Evolutionary conservation across 2,797 vertebrate species (phyloP), one percentile per base, ranked within the genome.

Genomic region (Lutjanus campechanus): DNA sequence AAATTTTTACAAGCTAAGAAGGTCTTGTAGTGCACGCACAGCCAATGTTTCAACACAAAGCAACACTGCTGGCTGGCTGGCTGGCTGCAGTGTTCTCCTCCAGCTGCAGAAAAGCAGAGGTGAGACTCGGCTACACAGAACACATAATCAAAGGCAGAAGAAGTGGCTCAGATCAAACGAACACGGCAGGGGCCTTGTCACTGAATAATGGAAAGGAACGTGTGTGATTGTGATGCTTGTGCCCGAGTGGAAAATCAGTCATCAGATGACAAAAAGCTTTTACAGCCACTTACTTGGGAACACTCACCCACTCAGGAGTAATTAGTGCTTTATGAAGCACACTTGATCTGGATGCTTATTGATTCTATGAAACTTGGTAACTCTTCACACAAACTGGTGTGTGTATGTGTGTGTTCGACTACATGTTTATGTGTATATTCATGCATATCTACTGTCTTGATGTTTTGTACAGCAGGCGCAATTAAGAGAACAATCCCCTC

Each of bases 181-280:
- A 29, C 47, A 8, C 7, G 5, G 17, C 44, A 19, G 22, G 44
- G 22, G 29, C 5, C 49, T 67, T 25, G 69, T 62, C 22, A 19
- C 1, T 73, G 65, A 73, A 46, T 63, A 65, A 64, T 67, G 17
- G 53, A 50, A 51, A 50, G 51, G 12, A 84, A 82, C 62, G 7
- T 4, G 66, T 68, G 44, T 58, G 64, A 84, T 76, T 78, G 51
- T 59, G 75, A 72, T 49, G 56, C 47, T 22, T 12, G 60, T 20
- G 70, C 22, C 51, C 8, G 4, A 69, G 25, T 51, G 66, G 70
- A 73, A 75, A 68, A 81, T 77, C 55, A 81, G 69, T 83, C 82
- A 72, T 76, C 54, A 54, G 71, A 74, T 79, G 77, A 85, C 75
- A 81, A 84, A 83, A 85, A 76, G 73, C 79, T 70, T 83, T 85